Percentiles rank a stretch among this genome's conserved stretches.
Evolutionary conservation across 2,888 invertebrate species (phyloP).

Genomic region (Trichopria drosophilae): DNA sequence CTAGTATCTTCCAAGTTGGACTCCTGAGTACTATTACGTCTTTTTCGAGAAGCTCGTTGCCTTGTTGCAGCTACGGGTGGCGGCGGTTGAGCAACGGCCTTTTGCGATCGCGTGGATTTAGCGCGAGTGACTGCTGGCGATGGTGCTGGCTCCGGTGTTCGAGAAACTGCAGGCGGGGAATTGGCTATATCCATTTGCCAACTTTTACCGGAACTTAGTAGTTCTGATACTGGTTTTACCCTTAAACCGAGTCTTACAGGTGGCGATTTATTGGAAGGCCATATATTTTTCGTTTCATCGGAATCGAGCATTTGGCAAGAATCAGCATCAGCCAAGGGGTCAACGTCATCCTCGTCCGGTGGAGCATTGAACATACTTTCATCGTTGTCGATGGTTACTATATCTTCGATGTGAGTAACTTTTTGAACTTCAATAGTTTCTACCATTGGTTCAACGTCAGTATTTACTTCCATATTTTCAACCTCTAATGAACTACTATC

Average conservation of each 20-base stretch:
- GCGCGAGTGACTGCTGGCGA: too few species aligned
- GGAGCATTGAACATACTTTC: constrained; percentile 33
- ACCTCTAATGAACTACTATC: constrained; percentile 50
- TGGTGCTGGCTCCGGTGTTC: constrained; percentile 25
- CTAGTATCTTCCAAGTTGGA: constrained; percentile 54
- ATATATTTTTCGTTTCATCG: not conserved
- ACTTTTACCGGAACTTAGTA: constrained; percentile 48
- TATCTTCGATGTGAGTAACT: constrained; percentile 12
- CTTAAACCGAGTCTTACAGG: constrained; percentile 42
- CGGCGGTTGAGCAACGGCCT: too few species aligned
- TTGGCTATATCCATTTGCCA: constrained; percentile 49
- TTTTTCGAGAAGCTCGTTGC: constrained; percentile 43
- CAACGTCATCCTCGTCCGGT: constrained; percentile 25
- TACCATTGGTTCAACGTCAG: too few species aligned
- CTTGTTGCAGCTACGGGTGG: not conserved
- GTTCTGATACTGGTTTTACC: constrained; percentile 51
- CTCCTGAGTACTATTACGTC: constrained; percentile 48
- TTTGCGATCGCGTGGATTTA: too few species aligned
- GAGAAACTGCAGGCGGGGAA: constrained; percentile 33
- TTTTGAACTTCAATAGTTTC: constrained; percentile 25
- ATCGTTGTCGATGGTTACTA: constrained; percentile 22
- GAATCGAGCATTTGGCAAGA: constrained; percentile 1
- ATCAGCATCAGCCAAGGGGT: constrained; percentile 30
- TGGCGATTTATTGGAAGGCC: constrained; percentile 26
- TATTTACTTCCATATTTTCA: constrained; percentile 52